Base-by-base conservation (phyloP, 2,888 invertebrate species). In the Ennomos quercinarius region DNA sequence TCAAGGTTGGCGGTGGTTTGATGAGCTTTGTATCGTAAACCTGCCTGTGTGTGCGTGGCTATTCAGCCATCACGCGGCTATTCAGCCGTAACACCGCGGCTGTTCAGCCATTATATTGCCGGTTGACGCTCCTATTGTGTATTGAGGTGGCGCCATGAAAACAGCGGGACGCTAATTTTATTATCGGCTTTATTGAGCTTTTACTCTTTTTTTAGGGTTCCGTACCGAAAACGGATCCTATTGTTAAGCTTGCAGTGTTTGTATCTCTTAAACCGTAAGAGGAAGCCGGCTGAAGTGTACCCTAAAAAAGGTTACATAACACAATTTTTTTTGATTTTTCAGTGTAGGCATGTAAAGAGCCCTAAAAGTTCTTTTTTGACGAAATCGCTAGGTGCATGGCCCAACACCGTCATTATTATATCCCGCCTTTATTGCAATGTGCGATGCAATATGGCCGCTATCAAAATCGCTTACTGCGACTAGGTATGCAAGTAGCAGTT, bases 371-470 rank as follows among this genome's bases (percentile, higher is more conserved):
- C n/a, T n/a, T n/a, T n/a, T n/a, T n/a, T n/a, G n/a, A n/a, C n/a
- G n/a, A n/a, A n/a, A n/a, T n/a, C 48, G 53, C 45, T 13, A 10
- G 8, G 6, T 40, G 10, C 10, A 39, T 55, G 57, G 57, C 60
- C 55, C 27, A 42, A 11, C 12, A 8, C 58, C 57, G 6, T 27
- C 27, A 57, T 61, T 63, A 63, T 55, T 62, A 53, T 58, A 50
- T 60, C 61, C 45, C 35, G 38, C 44, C 53, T 60, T 60, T 61
- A 63, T 61, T 44, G 59, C 62, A 13, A 52, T 54, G 53, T 55
- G 55, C 61, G 59, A 57, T 59, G 64, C 61, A 55, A 61, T 61
- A 49, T 35, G 8, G 35, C 42, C 11, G 35, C 40, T 10, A 37
- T 9, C 13, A 36, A 27, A 2, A 17, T 6, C 27, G 49, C 36